These are phyloP conservation scores for Chymomyza amoena DNA, from an alignment of 2,888 invertebrate genomes.

Conservation along the genomic window DNA sequence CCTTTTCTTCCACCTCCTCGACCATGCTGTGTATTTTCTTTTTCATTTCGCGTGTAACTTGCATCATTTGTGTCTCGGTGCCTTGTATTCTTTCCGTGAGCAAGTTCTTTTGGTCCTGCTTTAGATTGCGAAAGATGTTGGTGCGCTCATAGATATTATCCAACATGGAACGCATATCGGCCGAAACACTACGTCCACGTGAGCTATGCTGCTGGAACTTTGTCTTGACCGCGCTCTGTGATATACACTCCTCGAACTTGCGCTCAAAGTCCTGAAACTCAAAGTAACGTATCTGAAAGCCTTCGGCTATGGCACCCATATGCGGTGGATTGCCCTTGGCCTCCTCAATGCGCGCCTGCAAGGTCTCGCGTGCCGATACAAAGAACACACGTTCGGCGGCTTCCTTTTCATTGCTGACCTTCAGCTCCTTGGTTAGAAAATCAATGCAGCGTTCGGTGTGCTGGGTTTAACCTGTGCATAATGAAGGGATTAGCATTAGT, in stretches of 20 bases:
- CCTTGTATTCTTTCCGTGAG: conserved; percentile 90
- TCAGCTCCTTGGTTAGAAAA: conserved; percentile 96
- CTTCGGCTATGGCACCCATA: conserved; percentile 90
- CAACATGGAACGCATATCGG: conserved; percentile 85
- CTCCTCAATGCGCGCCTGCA: conserved; percentile 85
- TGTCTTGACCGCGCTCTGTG: conserved; percentile 97
- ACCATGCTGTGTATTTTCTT: conserved; percentile 96
- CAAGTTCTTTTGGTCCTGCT: conserved; percentile 84
- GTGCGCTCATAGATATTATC: conserved; percentile 84
- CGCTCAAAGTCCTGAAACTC: conserved; percentile 99
- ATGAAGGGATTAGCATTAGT: not conserved
- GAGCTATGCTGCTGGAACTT: conserved; percentile 99
- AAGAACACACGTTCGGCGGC: conserved; percentile 97
- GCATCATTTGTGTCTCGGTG: conserved; percentile 92
- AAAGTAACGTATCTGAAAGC: conserved; percentile 95
- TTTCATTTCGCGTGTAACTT: conserved; percentile 95
- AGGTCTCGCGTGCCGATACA: conserved; percentile 97
- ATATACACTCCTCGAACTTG: conserved; percentile 99
- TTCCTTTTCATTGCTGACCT: conserved; percentile 92
- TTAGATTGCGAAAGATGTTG: conserved; percentile 82
- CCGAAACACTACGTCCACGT: conserved; percentile 91
- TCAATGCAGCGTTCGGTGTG: conserved; percentile 96
- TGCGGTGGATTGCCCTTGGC: conserved; percentile 84
- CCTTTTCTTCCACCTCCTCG: conserved; percentile 95
- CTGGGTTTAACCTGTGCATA: conserved; percentile 90